Evolutionary conservation across 2,797 vertebrate genomes (phyloP).

Genomic region (Xenentodon cancila): DNA sequence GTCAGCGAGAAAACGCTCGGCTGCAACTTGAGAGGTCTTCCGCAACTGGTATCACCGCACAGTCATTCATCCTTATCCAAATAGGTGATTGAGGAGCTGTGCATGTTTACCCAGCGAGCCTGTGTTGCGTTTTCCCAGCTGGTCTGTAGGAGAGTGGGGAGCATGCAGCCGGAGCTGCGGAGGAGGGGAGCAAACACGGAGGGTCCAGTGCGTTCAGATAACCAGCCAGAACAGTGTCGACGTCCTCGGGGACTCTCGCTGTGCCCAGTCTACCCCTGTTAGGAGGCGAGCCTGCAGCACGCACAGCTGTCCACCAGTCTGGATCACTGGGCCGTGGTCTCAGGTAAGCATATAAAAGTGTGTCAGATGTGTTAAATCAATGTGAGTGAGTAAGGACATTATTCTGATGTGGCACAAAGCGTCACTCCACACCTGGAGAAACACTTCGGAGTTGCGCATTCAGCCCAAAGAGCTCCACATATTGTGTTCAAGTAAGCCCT

Average conservation of each 20-base stretch:
- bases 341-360: slow-evolving; percentile 79
- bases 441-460: slow-evolving; percentile 16
- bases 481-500: slow-evolving; percentile 20
- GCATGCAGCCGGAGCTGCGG: slow-evolving; percentile 87
- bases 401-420: not conserved
- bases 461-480: slow-evolving; percentile 18
- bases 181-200: slow-evolving; percentile 83
- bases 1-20: not conserved
- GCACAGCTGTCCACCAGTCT: slow-evolving; percentile 85
- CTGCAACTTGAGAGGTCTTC: not conserved
- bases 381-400: not conserved
- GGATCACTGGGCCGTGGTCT: slow-evolving; percentile 87
- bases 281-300: slow-evolving; percentile 81
- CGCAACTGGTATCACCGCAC: slow-evolving; percentile 11
- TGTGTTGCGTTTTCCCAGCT: slow-evolving; percentile 80
- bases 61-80: slow-evolving; percentile 36
- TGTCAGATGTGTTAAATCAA: not conserved
- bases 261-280: slow-evolving; percentile 71
- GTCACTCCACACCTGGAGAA: slow-evolving; percentile 10
- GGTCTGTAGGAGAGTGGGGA: slow-evolving; percentile 89
- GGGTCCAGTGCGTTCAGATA: slow-evolving; percentile 81
- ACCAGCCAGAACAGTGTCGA: slow-evolving; percentile 69
- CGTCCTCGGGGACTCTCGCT: slow-evolving; percentile 70
- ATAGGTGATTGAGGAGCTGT: slow-evolving; percentile 46
- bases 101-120: slow-evolving; percentile 61